phyloP scores from a whole-genome alignment of 2,797 vertebrate genomes.

The Sciaenops ocellatus region DNA sequence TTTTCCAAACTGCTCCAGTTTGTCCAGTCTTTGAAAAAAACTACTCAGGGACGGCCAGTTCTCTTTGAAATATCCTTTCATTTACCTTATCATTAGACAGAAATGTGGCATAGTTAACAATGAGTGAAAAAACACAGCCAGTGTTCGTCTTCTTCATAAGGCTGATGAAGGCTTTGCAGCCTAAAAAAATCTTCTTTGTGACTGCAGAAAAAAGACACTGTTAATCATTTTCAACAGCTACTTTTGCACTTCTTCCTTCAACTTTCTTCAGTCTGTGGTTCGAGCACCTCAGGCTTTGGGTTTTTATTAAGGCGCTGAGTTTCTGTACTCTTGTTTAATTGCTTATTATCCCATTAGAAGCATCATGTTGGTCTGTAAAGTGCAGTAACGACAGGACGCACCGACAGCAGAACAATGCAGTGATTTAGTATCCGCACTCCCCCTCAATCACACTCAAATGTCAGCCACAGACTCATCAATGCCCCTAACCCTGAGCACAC shows the following conservation, averaged over 20 bases:
- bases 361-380: conserved; percentile 53
- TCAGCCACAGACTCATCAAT: conserved; percentile 79
- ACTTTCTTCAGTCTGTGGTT: conserved; percentile 48
- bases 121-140: conserved; percentile 43
- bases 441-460: conserved; percentile 78
- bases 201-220: conserved; percentile 58
- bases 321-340: conserved; percentile 66
- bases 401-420: conserved; percentile 73
- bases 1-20: conserved; percentile 93
- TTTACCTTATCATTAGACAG: conserved; percentile 84
- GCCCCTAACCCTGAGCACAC: conserved; percentile 67
- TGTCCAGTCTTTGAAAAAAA: conserved; percentile 89
- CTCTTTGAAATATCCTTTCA: conserved; percentile 87
- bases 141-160: conserved; percentile 51
- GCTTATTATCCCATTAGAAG: conserved; percentile 71
- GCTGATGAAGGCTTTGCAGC: conserved; percentile 66
- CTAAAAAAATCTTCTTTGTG: conserved; percentile 53
- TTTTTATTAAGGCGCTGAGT: conserved; percentile 40
- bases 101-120: conserved; percentile 73
- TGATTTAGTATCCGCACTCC: conserved; percentile 76
- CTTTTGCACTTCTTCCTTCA: conserved; percentile 41
- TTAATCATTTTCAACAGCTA: conserved; percentile 67
- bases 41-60: conserved; percentile 84
- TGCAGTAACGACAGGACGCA: conserved; percentile 62
- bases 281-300: conserved; percentile 56